Conservation (phyloP, 2,113 vertebrate genomes). For the Cavia porcellus region DNA sequence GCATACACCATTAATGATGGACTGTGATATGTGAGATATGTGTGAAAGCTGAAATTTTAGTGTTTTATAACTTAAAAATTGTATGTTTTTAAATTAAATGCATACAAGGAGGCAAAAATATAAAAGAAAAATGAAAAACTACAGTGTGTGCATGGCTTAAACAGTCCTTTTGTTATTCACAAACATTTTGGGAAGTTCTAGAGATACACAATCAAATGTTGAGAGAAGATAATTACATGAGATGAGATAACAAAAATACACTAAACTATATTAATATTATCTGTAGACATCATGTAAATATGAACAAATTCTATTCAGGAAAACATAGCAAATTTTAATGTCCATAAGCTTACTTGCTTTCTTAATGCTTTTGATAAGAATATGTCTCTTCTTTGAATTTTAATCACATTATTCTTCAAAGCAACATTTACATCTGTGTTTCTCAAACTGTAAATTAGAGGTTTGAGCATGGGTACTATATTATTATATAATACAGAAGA, state of each 20-base stretch:
- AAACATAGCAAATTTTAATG: background rate
- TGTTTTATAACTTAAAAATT: too few species aligned
- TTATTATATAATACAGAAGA: slow-evolving; percentile 79
- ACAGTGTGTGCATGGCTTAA: background rate
- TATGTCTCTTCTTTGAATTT: background rate
- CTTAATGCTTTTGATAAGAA: background rate
- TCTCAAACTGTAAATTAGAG: slow-evolving; percentile 72
- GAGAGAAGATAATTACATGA: background rate
- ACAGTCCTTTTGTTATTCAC: background rate
- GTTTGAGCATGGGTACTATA: slow-evolving; percentile 69
- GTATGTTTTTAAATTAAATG: background rate
- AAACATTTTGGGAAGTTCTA: background rate
- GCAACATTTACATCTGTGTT: slow-evolving; percentile 75
- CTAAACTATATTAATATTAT: background rate
- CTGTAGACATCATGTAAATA: background rate
- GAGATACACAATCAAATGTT: background rate
- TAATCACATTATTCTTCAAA: background rate
- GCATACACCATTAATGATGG: background rate
- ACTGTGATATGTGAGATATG: background rate
- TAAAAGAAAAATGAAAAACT: background rate
- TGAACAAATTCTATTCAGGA: background rate
- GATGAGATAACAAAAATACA: background rate
- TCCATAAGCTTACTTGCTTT: background rate
- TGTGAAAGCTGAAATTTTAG: too few species aligned
- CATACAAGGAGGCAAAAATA: background rate